Base-by-base conservation (phyloP, 2,797 vertebrate genomes). In the Melanotaenia nigrans region DNA sequence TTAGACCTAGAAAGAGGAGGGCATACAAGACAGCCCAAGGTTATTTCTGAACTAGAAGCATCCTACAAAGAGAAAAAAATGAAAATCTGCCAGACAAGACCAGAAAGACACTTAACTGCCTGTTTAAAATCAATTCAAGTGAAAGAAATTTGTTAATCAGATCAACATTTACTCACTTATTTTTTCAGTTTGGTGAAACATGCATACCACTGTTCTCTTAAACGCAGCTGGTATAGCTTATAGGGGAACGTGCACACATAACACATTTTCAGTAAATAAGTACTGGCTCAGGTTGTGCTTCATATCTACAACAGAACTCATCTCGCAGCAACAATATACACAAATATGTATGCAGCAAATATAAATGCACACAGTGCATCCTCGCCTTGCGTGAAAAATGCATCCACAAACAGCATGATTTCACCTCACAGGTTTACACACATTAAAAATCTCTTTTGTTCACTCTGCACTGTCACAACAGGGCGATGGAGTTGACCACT, bases 401-500 rank as follows among this genome's bases (percentile, higher is more conserved):
- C 45, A 18, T 47, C 45, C 45, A 47, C 45, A 47, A n/a, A 49
- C 95, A 96, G 7, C 95, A 96, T 0, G 94, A 96, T 83, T 96
- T 95, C 91, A 95, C 92, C 61, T 96, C 95, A 53, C 67, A 65
- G 42, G 63, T 45, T n/a, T 65, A 63, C 38, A 65, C 36, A 64
- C 67, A 65, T 56, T 40, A 42, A 10, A 0, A 5, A 10, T n/a
- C 61, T 14, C 62, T 68, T 68, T 63, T 64, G 38, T 63, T 79
- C 75, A 59, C 68, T 78, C 65, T 30, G 65, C 71, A 53, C 72
- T 80, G 64, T 77, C 85, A 72, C 65, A 75, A 68, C 84, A 77
- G 73, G 60, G 65, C 77, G 67, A 72, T 66, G 67, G 66, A 80
- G 75, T 59, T 80, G 78, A 82, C 73, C 79, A 65, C 64, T 61